Evolutionary conservation across 2,888 invertebrate genomes (phyloP).

Genomic region (Ormyrus labotus): DNA sequence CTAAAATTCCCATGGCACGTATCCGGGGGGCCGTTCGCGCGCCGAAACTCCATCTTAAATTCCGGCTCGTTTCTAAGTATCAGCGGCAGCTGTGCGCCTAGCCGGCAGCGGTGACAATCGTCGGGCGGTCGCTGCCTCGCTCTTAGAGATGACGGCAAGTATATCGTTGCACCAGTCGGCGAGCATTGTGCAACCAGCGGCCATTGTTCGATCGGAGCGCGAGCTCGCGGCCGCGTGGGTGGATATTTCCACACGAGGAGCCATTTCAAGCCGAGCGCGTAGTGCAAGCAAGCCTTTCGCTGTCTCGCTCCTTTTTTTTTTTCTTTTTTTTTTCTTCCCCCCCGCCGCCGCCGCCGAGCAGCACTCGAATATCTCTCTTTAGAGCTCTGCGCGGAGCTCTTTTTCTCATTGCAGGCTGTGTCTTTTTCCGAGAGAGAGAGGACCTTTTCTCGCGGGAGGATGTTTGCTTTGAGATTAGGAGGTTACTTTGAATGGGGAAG

Average conservation of each 20-base stretch:
- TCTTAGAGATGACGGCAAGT: constrained; percentile 24
- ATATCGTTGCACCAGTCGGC: constrained; percentile 48
- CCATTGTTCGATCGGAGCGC: constrained; percentile 33
- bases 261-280: constrained; percentile 27
- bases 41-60: too few relatives aligned
- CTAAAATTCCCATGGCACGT: too few relatives aligned
- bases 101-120: constrained; percentile 42
- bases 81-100: not conserved
- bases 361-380: not conserved
- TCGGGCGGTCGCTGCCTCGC: constrained; percentile 18
- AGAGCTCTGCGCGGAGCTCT: not conserved
- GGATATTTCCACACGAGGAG: constrained; percentile 45
- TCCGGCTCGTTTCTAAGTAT: too few relatives aligned
- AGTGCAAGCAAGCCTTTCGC: not conserved
- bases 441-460: too few relatives aligned
- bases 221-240: constrained; percentile 24
- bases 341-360: not conserved
- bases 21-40: too few relatives aligned
- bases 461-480: too few relatives aligned
- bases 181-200: constrained; percentile 37
- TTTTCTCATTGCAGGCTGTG: not conserved
- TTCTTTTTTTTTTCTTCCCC: too few relatives aligned
- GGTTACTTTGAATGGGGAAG: too few relatives aligned
- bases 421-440: not conserved
- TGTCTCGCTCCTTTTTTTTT: not conserved